Conservation (phyloP, 2,113 vertebrate genomes). For the Protomyctophum bolini region DNA sequence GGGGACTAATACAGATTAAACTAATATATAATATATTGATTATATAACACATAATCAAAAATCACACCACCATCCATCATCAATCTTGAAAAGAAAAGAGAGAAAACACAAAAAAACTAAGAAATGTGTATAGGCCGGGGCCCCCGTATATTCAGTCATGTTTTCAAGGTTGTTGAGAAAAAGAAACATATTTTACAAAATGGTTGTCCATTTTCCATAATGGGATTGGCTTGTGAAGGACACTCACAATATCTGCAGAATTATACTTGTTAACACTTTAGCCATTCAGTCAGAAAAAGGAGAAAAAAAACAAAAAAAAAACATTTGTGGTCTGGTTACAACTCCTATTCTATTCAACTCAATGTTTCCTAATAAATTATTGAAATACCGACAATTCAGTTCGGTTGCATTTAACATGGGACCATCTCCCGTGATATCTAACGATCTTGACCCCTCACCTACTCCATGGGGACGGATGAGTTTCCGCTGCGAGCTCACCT, state of each 20-base stretch:
- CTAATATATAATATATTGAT: no score
- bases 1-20: no score
- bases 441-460: not conserved
- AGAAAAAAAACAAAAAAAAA: no score
- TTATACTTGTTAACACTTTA: not conserved
- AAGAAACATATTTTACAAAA: constrained; percentile 21
- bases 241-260: not conserved
- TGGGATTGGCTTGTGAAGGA: not conserved
- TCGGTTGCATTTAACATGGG: not conserved
- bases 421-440: not conserved
- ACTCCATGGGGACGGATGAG: not conserved
- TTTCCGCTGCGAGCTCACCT: constrained; percentile 4
- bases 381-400: not conserved
- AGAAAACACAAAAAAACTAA: no score
- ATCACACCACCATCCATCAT: no score
- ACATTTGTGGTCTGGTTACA: not conserved
- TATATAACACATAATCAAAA: no score
- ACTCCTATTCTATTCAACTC: not conserved
- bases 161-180: constrained; percentile 42
- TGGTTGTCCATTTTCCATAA: not conserved
- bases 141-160: not conserved
- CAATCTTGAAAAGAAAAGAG: not conserved
- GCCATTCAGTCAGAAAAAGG: no score
- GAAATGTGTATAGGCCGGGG: not conserved
- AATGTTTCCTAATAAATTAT: not conserved